Evolutionary conservation across 2,113 vertebrate genomes (phyloP), one percentile per base, ranked within the genome.

Genomic region (Microcebus tavaratra): DNA sequence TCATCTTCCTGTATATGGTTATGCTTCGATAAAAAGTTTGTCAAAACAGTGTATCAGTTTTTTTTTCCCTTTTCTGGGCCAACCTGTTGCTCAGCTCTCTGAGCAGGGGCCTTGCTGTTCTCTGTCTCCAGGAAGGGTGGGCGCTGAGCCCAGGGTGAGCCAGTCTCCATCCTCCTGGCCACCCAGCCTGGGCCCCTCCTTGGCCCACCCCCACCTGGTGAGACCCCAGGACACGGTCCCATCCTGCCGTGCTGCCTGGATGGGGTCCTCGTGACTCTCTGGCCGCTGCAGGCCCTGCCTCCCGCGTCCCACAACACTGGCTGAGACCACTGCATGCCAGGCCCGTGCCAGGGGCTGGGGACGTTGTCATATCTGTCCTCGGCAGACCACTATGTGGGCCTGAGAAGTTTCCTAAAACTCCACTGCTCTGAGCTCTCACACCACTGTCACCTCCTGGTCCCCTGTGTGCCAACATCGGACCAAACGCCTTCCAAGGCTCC

Each of bases 341-440:
- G 68, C 48, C 83, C 25, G 0, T 29, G 27, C 67, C 18, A 59
- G 45, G 14, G 36, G 34, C 27, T 79, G 9, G 59, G 55, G 50
- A 63, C 11, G 5, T 80, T 2, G 2, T 5, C 12, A 23, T 23
- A 21, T 10, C 53, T 83, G 27, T 57, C 57, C 45, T 34, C n/a
- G 0, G 45, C 8, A 3, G 70, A 5, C 23, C 20, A 8, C 2
- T 8, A 48, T 0, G 10, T 15, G 9, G n/a, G 61, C 67, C 87
- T 39, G 18, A 42, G 13, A 42, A 8, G 2, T 7, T n/a, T 8
- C 6, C 65, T 15, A 42, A 48, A 20, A 68, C 59, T 23, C 65
- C 31, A 4, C 20, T 10, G 25, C 34, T 2, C 50, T 6, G 3
- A 12, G 1, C 1, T n/a, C 4, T 17, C 4, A 1, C 45, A 3